These are phyloP conservation scores for Colius striatus DNA, from an alignment of 2,113 vertebrate species.

Conservation along the genomic window DNA sequence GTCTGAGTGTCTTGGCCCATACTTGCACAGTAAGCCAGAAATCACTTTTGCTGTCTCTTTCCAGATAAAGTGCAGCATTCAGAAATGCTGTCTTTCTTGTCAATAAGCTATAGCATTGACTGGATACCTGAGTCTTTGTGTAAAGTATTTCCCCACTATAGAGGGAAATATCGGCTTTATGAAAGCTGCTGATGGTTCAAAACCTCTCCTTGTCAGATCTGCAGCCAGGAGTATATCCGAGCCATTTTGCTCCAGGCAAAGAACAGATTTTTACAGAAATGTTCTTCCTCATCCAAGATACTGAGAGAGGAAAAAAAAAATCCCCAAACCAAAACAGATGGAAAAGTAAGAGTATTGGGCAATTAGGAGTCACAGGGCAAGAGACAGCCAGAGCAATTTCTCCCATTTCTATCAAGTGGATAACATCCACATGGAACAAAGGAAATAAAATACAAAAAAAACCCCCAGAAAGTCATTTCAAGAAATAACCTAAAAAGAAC, in stretches of 20 bases:
- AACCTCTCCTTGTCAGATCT: slow-evolving; percentile 55
- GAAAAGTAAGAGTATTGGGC: slow-evolving; percentile 39
- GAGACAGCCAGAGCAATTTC: slow-evolving; percentile 36
- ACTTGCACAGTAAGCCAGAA: neutral
- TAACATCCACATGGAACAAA: slow-evolving; percentile 6
- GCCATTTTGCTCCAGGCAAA: slow-evolving; percentile 45
- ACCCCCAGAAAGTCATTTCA: neutral
- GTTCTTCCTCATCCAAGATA: slow-evolving; percentile 22
- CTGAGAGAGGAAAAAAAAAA: neutral
- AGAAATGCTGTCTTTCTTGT: neutral
- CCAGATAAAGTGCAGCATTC: neutral
- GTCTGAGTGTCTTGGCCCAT: neutral
- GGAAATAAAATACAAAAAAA: slow-evolving; percentile 21
- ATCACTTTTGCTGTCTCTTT: neutral
- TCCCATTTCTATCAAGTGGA: slow-evolving; percentile 17
- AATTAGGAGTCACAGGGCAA: slow-evolving; percentile 39
- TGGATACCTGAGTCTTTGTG: neutral
- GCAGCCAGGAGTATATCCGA: neutral
- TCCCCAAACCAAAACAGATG: neutral
- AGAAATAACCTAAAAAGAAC: neutral
- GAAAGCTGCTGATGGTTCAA: slow-evolving; percentile 56
- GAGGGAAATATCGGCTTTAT: slow-evolving; percentile 2
- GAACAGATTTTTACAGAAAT: slow-evolving; percentile 55
- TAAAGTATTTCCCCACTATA: neutral
- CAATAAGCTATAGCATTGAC: neutral